phyloP scores from a whole-genome alignment of 2,797 vertebrate species.

The Peromyscus attwateri region DNA sequence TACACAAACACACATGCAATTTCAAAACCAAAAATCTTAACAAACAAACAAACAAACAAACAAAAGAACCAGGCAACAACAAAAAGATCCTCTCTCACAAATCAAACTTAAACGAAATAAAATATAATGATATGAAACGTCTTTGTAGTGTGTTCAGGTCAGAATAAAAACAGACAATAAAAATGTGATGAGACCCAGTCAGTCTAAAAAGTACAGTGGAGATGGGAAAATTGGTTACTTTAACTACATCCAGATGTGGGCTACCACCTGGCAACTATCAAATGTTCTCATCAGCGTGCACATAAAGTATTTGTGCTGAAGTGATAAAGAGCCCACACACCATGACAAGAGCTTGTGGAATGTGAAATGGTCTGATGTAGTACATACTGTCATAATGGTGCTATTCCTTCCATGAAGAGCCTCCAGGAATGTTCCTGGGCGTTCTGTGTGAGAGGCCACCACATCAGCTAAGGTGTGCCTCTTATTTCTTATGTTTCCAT shows the following conservation, averaged over 20 bases:
- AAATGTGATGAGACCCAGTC: not conserved
- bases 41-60: too few species aligned
- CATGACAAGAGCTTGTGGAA: not conserved
- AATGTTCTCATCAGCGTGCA: not conserved
- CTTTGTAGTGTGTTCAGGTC: slow-evolving; percentile 5
- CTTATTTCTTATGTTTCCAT: not conserved
- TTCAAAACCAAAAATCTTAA: not conserved
- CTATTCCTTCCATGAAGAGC: not conserved
- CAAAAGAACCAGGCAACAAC: not conserved
- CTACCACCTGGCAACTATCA: not conserved
- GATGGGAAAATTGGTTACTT: not conserved
- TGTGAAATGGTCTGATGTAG: not conserved
- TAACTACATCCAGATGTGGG: not conserved
- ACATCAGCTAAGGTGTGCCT: not conserved
- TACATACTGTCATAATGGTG: too few species aligned
- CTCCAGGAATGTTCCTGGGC: not conserved
- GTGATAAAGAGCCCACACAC: not conserved
- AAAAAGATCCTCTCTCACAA: not conserved
- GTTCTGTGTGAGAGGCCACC: not conserved
- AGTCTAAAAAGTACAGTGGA: not conserved
- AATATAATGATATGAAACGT: not conserved
- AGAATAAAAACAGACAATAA: slow-evolving; percentile 43
- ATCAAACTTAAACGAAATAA: not conserved
- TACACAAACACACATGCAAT: not conserved
- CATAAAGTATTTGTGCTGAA: not conserved